phyloP scores from a whole-genome alignment of 1,140 invertebrate species.

The Chrysoperla carnea region DNA sequence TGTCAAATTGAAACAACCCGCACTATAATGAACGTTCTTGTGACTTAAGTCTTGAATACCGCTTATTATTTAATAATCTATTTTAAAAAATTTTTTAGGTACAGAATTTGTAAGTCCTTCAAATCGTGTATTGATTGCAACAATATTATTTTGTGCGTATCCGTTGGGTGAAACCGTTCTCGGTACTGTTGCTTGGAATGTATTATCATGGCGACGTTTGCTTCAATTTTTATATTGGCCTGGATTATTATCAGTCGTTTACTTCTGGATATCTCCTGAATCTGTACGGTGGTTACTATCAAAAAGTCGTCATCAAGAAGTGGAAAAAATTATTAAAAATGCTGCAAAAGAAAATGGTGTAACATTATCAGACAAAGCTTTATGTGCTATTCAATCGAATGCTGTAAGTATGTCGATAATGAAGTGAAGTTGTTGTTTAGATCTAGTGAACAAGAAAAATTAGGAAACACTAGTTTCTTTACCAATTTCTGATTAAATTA shows the following conservation, averaged over 20 bases:
- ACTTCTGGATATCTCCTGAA: constrained; percentile 39
- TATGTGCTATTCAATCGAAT: background rate
- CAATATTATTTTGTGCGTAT: constrained; percentile 49
- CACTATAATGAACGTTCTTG: too few species aligned
- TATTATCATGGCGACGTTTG: constrained; percentile 48
- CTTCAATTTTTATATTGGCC: constrained; percentile 46
- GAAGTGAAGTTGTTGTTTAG: too few species aligned
- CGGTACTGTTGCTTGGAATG: constrained; percentile 43
- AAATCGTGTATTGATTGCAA: constrained; percentile 50
- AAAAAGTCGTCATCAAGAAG: constrained; percentile 42
- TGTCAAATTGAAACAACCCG: too few species aligned
- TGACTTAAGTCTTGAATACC: too few species aligned
- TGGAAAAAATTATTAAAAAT: constrained; percentile 33
- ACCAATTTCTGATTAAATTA: too few species aligned
- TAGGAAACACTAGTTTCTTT: too few species aligned
- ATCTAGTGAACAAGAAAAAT: too few species aligned
- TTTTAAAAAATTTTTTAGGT: constrained; percentile 28
- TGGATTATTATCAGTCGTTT: constrained; percentile 38
- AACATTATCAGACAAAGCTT: constrained; percentile 21
- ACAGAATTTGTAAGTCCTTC: constrained; percentile 59
- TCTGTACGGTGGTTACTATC: constrained; percentile 59
- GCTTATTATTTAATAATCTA: too few species aligned
- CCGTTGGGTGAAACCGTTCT: constrained; percentile 50
- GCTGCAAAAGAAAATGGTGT: constrained; percentile 50
- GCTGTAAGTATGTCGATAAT: too few species aligned